phyloP scores from a whole-genome alignment of 2,113 vertebrate genomes.

The Lagopus leucura region DNA sequence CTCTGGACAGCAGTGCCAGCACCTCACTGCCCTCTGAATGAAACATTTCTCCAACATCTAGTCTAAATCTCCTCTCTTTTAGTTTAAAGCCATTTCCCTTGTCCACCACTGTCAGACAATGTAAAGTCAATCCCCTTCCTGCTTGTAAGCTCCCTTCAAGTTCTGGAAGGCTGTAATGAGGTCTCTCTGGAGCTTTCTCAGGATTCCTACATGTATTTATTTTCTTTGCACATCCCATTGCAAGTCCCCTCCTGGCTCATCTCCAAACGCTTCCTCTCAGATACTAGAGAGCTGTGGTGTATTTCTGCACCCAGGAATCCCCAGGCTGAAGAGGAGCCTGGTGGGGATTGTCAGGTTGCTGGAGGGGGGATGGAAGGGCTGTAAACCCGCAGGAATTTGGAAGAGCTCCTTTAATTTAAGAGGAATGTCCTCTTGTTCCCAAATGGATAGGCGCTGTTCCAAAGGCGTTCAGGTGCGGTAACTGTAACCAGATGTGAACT shows the following conservation, averaged over 20 bases:
- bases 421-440: conserved; percentile 63
- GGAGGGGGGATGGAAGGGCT: background rate
- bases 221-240: background rate
- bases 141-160: background rate
- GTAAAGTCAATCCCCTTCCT: background rate
- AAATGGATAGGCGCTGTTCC: conserved; percentile 13
- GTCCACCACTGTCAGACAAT: background rate
- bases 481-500: conserved; percentile 52
- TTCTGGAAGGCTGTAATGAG: background rate
- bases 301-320: background rate
- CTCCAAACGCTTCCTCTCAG: background rate
- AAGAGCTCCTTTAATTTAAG: conserved; percentile 38
- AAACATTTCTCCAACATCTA: background rate
- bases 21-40: background rate
- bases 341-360: background rate
- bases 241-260: background rate
- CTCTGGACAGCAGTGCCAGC: background rate
- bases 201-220: fast-evolving
- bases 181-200: background rate
- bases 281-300: fast-evolving
- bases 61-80: background rate
- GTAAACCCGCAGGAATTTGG: conserved; percentile 38
- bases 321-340: background rate
- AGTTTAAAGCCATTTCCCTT: background rate
- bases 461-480: conserved; percentile 34